Base-by-base conservation (phyloP, 1,140 invertebrate species). In the Drosophila nigromelanica region DNA sequence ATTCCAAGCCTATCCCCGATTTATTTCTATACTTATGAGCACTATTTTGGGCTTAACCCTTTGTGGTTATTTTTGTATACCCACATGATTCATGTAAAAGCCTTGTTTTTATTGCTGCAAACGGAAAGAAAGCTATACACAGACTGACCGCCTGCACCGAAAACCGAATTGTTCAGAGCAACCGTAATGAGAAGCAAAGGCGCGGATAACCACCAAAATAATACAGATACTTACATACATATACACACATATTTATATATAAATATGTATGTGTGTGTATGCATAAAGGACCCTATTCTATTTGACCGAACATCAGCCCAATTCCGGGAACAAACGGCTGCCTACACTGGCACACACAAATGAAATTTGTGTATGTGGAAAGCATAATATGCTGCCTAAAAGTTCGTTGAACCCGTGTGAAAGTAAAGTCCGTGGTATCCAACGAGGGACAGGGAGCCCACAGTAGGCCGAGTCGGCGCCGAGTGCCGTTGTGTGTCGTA, bases 401-500 rank as follows among this genome's bases (percentile, higher is more conserved):
- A 89, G 83, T 83, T 89, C 83, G 74, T 69, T 89, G 83, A 89
- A 89, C 83, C 42, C 62, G 61, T 79, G 79, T 62, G 79, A 89
- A 82, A 89, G 79, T 83, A 58, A 79, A 66, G 60, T 60, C 70
- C 43, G 58, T 40, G 27, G 63, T 52, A 68, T 62, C 58, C 54
- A 52, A 58, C 62, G 63, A 72, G 43, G 24, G 56, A 50, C 58
- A 42, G 56, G 42, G 61, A 61, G 56, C 67, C 55, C 51, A 67
- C 43, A 69, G 54, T 64, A 73, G 74, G 77, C 50, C 59, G 77
- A 76, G 43, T 74, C 59, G 74, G 69, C 43, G 40, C 63, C 75
- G 66, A 70, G 66, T 80, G 70, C 79, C 83, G 76, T 89, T 83
- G 79, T 89, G 62, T 90, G 89, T 87, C 89, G 89, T 72, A 80